Evolutionary conservation across 1,140 invertebrate species (phyloP).

Genomic region (Bilobella aurantiaca): DNA sequence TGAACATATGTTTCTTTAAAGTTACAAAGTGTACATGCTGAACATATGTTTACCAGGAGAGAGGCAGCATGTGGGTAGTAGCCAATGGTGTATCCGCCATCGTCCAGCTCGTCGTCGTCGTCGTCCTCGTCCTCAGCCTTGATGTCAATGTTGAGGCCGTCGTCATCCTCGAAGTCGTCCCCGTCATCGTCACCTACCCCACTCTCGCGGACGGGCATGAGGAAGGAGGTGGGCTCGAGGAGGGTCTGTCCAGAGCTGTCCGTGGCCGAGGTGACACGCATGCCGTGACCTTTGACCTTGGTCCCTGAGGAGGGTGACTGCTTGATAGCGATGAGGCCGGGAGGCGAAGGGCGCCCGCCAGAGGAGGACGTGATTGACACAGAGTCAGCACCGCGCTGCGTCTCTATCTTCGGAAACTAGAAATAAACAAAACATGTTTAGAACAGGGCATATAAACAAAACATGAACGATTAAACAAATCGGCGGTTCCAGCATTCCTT

Average conservation of each 20-base stretch:
- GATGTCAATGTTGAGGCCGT: conserved; percentile 24
- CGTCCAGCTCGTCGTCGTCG: conserved; percentile 33
- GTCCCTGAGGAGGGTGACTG: conserved; percentile 14
- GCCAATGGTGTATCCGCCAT: conserved; percentile 25
- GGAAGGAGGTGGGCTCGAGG: conserved; percentile 29
- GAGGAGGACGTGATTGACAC: conserved; percentile 5
- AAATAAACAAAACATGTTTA: no score
- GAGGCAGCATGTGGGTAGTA: conserved; percentile 32
- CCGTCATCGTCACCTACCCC: background rate
- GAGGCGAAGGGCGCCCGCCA: conserved; percentile 30
- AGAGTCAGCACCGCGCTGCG: background rate
- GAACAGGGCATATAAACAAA: no score
- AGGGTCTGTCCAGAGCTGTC: conserved; percentile 5
- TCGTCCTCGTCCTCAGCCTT: conserved; percentile 34
- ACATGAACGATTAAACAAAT: no score
- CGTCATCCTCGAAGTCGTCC: conserved; percentile 22
- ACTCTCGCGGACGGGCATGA: conserved; percentile 25
- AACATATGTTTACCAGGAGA: conserved; percentile 25
- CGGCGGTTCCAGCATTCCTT: no score
- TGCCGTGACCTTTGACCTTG: background rate
- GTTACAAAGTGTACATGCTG: no score
- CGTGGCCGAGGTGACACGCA: background rate
- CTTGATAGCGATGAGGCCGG: conserved; percentile 30
- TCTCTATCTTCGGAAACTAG: no score
- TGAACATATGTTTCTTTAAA: no score